Conservation (phyloP, 2,888 invertebrate genomes). For the Nymphalis urticae region DNA sequence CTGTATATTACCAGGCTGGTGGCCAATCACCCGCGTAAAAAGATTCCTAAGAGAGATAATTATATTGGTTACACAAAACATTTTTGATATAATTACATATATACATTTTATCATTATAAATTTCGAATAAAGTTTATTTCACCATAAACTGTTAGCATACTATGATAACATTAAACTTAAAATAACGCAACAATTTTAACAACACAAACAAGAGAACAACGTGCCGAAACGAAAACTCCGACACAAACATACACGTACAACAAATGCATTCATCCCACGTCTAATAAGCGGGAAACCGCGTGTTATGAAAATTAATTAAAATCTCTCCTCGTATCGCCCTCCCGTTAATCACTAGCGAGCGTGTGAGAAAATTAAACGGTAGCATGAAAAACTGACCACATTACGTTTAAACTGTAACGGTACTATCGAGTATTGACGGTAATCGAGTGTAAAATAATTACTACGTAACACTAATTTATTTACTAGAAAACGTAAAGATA, state of each 20-base stretch:
- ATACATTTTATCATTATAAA: too few relatives aligned
- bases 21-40: too few relatives aligned
- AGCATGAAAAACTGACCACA: conserved; percentile 7
- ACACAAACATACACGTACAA: background rate
- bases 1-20: too few relatives aligned
- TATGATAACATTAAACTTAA: background rate
- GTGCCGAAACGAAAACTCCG: background rate
- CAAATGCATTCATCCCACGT: conserved; percentile 29
- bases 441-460: too few relatives aligned
- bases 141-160: too few relatives aligned
- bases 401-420: background rate
- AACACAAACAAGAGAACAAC: background rate
- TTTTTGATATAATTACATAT: too few relatives aligned
- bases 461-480: too few relatives aligned
- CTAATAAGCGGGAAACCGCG: conserved; percentile 39
- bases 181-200: background rate
- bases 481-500: too few relatives aligned
- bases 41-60: too few relatives aligned
- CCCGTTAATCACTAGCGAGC: conserved; percentile 30
- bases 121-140: too few relatives aligned
- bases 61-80: too few relatives aligned
- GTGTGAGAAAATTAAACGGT: conserved; percentile 28
- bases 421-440: too few relatives aligned
- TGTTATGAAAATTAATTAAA: conserved; percentile 43
- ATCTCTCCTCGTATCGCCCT: conserved; percentile 35